phyloP scores from a whole-genome alignment of 2,888 invertebrate species.

The Chloroclysta siterata region DNA sequence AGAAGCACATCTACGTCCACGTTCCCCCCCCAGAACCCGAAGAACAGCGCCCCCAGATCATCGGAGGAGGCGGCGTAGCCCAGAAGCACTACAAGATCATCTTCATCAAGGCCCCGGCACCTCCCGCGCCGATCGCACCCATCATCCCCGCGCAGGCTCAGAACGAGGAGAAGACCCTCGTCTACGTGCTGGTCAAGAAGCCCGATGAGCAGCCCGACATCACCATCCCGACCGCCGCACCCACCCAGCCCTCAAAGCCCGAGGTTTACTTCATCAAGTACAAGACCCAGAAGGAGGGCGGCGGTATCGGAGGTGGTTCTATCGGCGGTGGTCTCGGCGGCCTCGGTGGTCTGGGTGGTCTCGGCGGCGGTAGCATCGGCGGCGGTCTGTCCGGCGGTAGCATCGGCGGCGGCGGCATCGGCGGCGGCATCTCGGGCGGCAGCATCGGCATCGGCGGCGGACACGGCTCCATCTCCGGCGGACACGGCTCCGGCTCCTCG shows the following conservation, averaged over 20 bases:
- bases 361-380: conserved; percentile 50
- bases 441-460: conserved; percentile 47
- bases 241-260: conserved; percentile 91
- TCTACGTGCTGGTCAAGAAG: conserved; percentile 93
- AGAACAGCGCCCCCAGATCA: conserved; percentile 87
- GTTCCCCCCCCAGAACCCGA: conserved; percentile 93
- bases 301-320: conserved; percentile 56
- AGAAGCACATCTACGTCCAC: conserved; percentile 93
- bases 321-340: conserved; percentile 57
- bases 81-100: conserved; percentile 94
- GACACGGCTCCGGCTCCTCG: conserved; percentile 55
- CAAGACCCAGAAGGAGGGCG: conserved; percentile 88
- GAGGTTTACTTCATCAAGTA: conserved; percentile 94
- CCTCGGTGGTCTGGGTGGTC: conserved; percentile 49
- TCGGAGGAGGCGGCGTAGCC: conserved; percentile 86
- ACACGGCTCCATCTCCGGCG: conserved; percentile 38
- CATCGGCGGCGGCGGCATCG: conserved; percentile 45
- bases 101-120: conserved; percentile 93
- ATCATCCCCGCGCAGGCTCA: conserved; percentile 89
- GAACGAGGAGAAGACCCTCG: conserved; percentile 91
- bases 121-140: conserved; percentile 90
- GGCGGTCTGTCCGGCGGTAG: conserved; percentile 52
- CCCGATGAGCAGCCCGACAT: conserved; percentile 93
- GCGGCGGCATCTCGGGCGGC: conserved; percentile 46
- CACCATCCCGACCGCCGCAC: conserved; percentile 89